Conservation (phyloP, 2,888 invertebrate species). For the Melanostoma scalare region DNA sequence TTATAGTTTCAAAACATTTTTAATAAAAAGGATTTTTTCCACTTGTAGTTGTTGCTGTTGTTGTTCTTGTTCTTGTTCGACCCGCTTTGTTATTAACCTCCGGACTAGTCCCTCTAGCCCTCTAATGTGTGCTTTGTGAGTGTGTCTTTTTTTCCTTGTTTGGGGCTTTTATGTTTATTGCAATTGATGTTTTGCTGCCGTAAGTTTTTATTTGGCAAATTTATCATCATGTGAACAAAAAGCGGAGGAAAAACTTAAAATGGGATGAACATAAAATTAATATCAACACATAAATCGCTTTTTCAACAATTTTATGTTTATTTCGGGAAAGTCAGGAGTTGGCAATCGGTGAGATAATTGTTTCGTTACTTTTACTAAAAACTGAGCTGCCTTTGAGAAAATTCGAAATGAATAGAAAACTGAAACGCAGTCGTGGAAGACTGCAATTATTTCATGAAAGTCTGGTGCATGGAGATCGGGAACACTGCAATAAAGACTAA, state of each 20-base stretch:
- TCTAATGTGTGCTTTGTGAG: constrained; percentile 13
- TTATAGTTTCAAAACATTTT: constrained; percentile 73
- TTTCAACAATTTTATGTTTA: constrained; percentile 64
- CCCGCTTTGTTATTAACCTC: constrained; percentile 70
- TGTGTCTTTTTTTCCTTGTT: not conserved
- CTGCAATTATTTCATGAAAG: no score
- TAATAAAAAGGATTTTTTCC: constrained; percentile 67
- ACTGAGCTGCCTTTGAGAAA: no score
- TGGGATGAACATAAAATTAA: constrained; percentile 69
- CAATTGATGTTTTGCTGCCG: constrained; percentile 72
- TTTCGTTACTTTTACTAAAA: not conserved
- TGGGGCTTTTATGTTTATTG: constrained; percentile 71
- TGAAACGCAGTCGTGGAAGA: no score
- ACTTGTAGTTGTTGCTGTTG: not conserved
- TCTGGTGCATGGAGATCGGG: no score
- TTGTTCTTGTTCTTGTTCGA: constrained; percentile 50
- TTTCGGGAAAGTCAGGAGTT: constrained; percentile 52
- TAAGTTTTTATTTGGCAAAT: constrained; percentile 72
- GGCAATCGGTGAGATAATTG: constrained; percentile 23
- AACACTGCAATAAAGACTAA: no score
- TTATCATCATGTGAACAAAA: constrained; percentile 69
- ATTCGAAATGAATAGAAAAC: no score
- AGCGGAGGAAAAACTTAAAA: constrained; percentile 56
- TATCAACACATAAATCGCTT: constrained; percentile 70
- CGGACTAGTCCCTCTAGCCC: constrained; percentile 19